Evolutionary conservation across 2,888 invertebrate genomes (phyloP).

Genomic region (Tachina fera): DNA sequence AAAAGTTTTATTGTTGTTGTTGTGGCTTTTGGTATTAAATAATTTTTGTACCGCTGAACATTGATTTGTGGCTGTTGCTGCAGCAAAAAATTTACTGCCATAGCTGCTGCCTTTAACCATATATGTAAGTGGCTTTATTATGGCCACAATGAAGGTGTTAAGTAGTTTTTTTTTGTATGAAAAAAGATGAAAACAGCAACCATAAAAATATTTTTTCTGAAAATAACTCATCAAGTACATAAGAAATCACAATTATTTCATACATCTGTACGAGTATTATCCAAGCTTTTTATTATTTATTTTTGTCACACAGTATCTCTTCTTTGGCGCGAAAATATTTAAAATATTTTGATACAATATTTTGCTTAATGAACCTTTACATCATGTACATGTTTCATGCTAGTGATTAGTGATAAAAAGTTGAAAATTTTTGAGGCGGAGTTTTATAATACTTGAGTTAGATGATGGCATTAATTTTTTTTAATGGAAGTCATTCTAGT

Average conservation of each 20-base stretch:
- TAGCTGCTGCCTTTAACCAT: slow-evolving; percentile 14
- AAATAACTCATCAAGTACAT: slow-evolving; percentile 42
- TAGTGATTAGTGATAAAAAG: too few relatives aligned
- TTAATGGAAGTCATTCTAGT: too few relatives aligned
- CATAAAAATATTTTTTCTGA: background rate
- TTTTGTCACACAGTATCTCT: background rate
- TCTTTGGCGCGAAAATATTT: background rate
- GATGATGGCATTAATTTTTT: too few relatives aligned
- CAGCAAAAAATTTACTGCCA: background rate
- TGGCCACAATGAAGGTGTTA: slow-evolving; percentile 50
- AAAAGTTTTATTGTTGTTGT: slow-evolving; percentile 35
- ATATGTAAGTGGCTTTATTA: slow-evolving; percentile 30
- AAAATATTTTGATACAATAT: background rate
- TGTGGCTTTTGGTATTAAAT: slow-evolving; percentile 11
- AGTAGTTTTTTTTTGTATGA: slow-evolving; percentile 32
- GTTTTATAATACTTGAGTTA: too few relatives aligned
- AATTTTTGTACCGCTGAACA: slow-evolving; percentile 21
- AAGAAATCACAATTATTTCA: slow-evolving; percentile 25
- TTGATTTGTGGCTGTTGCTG: background rate
- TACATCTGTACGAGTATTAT: background rate
- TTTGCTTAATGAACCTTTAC: background rate
- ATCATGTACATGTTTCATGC: background rate
- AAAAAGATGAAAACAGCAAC: background rate
- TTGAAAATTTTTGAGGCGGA: background rate
- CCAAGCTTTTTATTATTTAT: slow-evolving; percentile 17